Conservation (phyloP, 2,888 invertebrate genomes). For the Meteorus colon region DNA sequence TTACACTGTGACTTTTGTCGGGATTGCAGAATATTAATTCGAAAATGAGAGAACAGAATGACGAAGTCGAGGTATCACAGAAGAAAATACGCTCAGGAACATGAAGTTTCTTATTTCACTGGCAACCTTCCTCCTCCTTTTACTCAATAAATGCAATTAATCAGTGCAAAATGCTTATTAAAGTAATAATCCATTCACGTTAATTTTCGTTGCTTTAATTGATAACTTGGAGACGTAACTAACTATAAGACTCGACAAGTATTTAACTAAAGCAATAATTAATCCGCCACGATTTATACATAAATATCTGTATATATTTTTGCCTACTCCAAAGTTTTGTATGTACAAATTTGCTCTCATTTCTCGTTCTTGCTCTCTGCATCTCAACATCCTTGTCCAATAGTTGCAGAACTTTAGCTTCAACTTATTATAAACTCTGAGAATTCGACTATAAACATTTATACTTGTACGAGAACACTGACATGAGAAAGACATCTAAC, state of each 20-base stretch:
- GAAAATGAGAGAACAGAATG: background rate
- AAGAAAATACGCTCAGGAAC: background rate
- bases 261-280: constrained; percentile 34
- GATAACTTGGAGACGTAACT: constrained; percentile 24
- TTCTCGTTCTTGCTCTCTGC: constrained; percentile 3
- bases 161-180: constrained; percentile 13
- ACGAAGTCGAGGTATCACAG: background rate
- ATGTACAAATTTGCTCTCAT: background rate
- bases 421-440: constrained; percentile 22
- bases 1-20: background rate
- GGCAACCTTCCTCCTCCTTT: background rate
- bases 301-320: background rate
- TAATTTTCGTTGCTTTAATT: constrained; percentile 8
- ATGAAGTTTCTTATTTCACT: background rate
- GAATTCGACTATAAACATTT: constrained; percentile 9
- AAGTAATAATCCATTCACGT: constrained; percentile 32
- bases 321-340: background rate
- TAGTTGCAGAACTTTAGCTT: constrained; percentile 28
- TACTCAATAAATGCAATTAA: constrained; percentile 25
- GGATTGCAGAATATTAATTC: background rate
- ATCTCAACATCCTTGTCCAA: constrained; percentile 10
- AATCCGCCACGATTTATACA: constrained; percentile 8
- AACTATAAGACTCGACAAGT: constrained; percentile 31
- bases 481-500: no score
- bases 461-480: background rate